Base-by-base conservation (phyloP, 2,888 invertebrate genomes). In the Lithophane semibrunnea region DNA sequence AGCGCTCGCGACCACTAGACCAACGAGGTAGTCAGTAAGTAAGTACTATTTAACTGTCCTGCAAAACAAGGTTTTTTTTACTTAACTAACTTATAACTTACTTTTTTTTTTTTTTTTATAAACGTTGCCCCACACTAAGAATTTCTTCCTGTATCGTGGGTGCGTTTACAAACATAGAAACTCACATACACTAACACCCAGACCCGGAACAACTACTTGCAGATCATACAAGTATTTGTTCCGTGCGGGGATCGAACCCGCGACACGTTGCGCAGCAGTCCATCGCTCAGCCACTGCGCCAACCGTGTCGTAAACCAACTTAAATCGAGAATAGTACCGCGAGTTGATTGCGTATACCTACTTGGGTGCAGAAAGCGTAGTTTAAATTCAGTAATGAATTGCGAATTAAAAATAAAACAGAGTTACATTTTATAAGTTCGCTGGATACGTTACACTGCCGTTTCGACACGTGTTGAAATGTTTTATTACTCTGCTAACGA, bases 391-490 rank as follows among this genome's bases (percentile, higher is more conserved):
- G 61, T 66, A 70, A 77, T 77, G 47, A 86, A 75, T 64, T 37
- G 60, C 44, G 7, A 68, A 37, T 64, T 29, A 60, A 71, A 84
- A 80, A 83, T 56, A 80, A 83, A 80, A 86, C 37, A 58, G 37
- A 72, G 49, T 47, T 67, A 66, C 85, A 24, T 58, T 44, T 60
- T 82, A 73, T 60, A 67, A 61, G 24, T 42, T 42, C 37, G 37
- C 75, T 82, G 44, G 78, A 80, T 66, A 69, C 21, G 77, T 74
- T 84, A 63, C 65, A 69, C 44, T 60, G 54, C 58, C 7, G 42
- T 84, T 79, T 60, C 80, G 18, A 75, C 49, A 79, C 47, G 24
- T 76, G 42, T 66, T 58, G 85, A 76, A 87, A 87, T 71, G 7
- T 78, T 76, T 69, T 60, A 80, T 69, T 66, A 60, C 81, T 80